Conservation (phyloP, 2,113 vertebrate genomes). For the Peromyscus polionotus region DNA sequence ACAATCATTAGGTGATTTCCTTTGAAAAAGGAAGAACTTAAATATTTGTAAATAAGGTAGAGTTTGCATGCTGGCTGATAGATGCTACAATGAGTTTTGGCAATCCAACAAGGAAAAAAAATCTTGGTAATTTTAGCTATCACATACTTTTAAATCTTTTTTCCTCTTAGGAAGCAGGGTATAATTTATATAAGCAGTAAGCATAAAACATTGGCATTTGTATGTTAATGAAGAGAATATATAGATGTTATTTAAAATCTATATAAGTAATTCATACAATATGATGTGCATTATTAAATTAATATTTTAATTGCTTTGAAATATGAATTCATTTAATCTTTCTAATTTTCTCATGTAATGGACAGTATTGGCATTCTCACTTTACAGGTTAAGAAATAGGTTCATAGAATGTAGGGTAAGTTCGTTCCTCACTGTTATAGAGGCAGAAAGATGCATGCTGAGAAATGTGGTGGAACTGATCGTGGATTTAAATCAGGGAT, state of each 20-base stretch:
- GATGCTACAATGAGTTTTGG: not conserved
- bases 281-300: not conserved
- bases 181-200: not conserved
- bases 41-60: not conserved
- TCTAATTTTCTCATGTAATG: not conserved
- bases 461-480: too few relatives aligned
- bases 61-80: not conserved
- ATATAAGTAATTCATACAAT: not conserved
- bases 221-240: not conserved
- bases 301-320: slow-evolving; percentile 34
- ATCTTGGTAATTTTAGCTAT: not conserved
- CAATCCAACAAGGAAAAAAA: not conserved
- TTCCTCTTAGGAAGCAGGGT: not conserved
- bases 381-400: not conserved
- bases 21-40: not conserved
- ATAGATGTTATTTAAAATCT: not conserved
- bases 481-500: not conserved
- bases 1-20: not conserved
- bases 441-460: not conserved
- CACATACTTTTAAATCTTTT: slow-evolving; percentile 24
- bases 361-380: not conserved
- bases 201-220: not conserved
- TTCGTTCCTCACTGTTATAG: not conserved
- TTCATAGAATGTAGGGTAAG: not conserved
- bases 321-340: not conserved